phyloP scores from a whole-genome alignment of 2,113 vertebrate genomes.

The Dinomys branickii region DNA sequence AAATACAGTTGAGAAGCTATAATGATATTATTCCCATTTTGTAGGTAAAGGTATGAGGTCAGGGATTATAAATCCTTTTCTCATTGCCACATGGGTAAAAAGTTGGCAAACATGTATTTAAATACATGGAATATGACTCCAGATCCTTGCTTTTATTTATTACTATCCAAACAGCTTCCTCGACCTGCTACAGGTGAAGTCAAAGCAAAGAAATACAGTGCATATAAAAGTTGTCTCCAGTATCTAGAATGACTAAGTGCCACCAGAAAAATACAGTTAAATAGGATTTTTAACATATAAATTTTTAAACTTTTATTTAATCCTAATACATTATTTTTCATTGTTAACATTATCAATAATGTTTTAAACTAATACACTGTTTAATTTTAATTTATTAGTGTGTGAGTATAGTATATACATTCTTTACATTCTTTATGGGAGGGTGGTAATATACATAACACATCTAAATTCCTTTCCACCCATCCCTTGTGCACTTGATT shows the following conservation, averaged over 20 bases:
- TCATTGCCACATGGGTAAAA: neutral
- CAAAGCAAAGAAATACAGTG: neutral
- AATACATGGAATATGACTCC: neutral
- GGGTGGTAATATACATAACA: neutral
- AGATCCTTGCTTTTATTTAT: neutral
- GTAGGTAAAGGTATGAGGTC: neutral
- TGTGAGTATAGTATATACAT: neutral
- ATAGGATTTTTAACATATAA: neutral
- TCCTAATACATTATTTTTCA: neutral
- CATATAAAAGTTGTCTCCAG: neutral
- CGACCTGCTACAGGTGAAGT: neutral
- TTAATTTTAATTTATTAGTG: neutral
- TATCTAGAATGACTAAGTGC: neutral
- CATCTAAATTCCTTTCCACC: neutral
- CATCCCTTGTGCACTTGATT: neutral
- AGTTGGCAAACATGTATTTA: neutral
- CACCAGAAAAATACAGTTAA: neutral
- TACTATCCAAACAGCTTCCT: neutral
- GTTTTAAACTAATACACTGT: neutral
- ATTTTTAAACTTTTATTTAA: neutral
- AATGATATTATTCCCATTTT: neutral
- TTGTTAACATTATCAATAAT: neutral
- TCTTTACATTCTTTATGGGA: neutral
- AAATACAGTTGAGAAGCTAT: neutral
- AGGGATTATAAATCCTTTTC: neutral